Evolutionary conservation across 2,113 vertebrate species (phyloP).

Genomic region (Aptenodytes patagonicus): DNA sequence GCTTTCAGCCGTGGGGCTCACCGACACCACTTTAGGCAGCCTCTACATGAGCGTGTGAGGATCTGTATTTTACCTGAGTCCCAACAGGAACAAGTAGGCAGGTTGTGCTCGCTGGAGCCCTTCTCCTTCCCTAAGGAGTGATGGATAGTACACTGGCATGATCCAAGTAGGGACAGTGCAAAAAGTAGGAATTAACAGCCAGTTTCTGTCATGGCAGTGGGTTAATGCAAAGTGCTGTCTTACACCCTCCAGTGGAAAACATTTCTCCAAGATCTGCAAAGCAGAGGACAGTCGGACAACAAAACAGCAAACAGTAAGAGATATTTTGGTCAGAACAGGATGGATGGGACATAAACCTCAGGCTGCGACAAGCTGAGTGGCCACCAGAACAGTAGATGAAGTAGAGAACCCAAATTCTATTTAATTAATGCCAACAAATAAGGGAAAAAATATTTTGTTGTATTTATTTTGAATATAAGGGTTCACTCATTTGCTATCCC

Average conservation of each 20-base stretch:
- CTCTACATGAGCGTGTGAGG: rapidly evolving
- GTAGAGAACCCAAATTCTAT: background rate
- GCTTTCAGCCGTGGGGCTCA: background rate
- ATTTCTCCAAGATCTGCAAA: background rate
- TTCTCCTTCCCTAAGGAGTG: background rate
- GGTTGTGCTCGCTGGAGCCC: background rate
- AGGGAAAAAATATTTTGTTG: background rate
- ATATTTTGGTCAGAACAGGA: background rate
- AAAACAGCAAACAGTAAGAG: background rate
- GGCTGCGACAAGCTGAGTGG: background rate
- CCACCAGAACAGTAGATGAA: background rate
- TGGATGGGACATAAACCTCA: background rate
- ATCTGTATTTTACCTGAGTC: background rate
- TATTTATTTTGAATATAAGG: background rate
- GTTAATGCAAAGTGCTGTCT: background rate
- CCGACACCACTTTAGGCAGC: background rate
- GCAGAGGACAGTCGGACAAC: background rate
- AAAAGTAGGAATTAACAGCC: background rate
- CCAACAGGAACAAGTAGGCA: background rate
- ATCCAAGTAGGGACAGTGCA: background rate
- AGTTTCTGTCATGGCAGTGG: background rate
- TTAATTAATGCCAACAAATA: background rate
- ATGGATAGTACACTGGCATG: background rate
- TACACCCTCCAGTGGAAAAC: background rate
- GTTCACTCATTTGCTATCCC: background rate